Evolutionary conservation across 2,113 vertebrate species (phyloP), one percentile per base, ranked within the genome.

Genomic region (Apistogramma diplotaenia): DNA sequence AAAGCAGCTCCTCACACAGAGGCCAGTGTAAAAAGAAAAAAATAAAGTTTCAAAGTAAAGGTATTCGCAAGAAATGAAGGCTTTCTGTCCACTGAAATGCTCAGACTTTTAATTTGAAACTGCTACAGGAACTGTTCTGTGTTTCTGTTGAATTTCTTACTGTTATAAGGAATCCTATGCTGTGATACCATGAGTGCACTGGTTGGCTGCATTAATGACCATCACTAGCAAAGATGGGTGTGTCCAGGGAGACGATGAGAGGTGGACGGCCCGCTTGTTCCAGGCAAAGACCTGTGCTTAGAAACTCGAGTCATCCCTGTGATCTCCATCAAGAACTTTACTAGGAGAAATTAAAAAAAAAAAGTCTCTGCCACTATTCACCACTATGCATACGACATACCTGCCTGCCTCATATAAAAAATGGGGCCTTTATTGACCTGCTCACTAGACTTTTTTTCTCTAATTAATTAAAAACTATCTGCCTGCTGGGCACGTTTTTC

Each of bases 91-190:
- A 12, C 16, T 70, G 9, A 13, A 70, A 70, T 18, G 4, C 65
- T 13, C 25, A n/a, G 25, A 25, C 25, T 29, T 70, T 70, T 49
- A 70, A 31, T 70, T 31, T 31, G 65, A 70, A 70, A 70, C 0
- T 29, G 46, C 0, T n/a, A 70, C 25, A 51, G 10, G 0, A 51
- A 0, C 8, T 31, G 25, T n/a, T 29, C 11, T n/a, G 1, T 55
- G 53, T 55, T 21, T 23, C 6, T 23, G 49, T 53, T 49, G 6
- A 18, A 21, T 15, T 3, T 0, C 3, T 56, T 56, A 25, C 5
- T 25, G 12, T 15, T 56, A 7, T n/a, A n/a, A n/a, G n/a, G n/a
- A n/a, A n/a, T n/a, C n/a, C n/a, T n/a, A n/a, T 0, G 3, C 40
- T 70, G 6, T 49, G 6, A 31, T 43, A 8, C 0, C 0, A 70